phyloP scores from a whole-genome alignment of 2,888 invertebrate species.

The Patella depressa region DNA sequence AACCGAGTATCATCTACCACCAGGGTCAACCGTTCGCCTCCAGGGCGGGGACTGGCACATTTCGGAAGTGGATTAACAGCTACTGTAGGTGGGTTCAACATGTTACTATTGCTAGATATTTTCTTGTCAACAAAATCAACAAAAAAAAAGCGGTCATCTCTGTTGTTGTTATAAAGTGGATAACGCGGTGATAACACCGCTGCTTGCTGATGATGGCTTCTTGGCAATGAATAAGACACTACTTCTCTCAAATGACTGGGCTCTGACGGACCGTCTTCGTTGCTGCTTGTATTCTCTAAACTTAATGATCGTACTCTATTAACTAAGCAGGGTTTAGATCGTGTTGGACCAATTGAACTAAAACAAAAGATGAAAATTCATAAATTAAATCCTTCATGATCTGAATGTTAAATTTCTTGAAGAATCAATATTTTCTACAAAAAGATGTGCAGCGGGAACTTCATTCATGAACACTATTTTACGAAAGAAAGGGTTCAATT shows the following conservation, averaged over 20 bases:
- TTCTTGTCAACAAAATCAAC: not conserved
- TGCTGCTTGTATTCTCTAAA: slow-evolving; percentile 60
- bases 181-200: not conserved
- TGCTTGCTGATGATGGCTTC: not conserved
- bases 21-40: slow-evolving; percentile 72
- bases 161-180: not conserved
- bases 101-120: not conserved
- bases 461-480: too few relatives aligned
- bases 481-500: too few relatives aligned
- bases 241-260: not conserved
- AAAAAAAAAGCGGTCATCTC: not conserved
- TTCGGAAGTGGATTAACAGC: not conserved
- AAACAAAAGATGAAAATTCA: slow-evolving; percentile 21
- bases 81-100: not conserved
- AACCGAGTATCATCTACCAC: slow-evolving; percentile 97
- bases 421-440: too few relatives aligned
- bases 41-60: slow-evolving; percentile 11
- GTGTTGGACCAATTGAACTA: slow-evolving; percentile 59
- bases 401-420: too few relatives aligned
- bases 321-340: slow-evolving; percentile 63
- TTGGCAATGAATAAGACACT: slow-evolving; percentile 14
- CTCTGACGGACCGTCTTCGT: slow-evolving; percentile 52
- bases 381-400: too few relatives aligned
- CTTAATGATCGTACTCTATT: slow-evolving; percentile 60
- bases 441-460: too few relatives aligned